These are phyloP conservation scores for Chelon labrosus DNA, from an alignment of 2,797 vertebrate species.

Conservation along the genomic window DNA sequence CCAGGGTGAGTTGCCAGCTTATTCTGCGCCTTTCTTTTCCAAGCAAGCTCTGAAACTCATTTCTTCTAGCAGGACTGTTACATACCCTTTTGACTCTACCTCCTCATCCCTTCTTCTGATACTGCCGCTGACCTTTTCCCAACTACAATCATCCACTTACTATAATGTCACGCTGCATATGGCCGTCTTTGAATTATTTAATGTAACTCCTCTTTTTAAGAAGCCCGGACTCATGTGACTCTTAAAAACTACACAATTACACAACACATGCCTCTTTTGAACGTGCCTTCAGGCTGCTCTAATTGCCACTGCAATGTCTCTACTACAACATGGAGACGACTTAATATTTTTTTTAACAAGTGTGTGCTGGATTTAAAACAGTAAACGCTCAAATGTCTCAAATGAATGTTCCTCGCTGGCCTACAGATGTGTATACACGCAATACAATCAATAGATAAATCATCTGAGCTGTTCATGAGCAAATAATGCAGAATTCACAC, in stretches of 20 bases:
- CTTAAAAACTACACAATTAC: slow-evolving; percentile 3
- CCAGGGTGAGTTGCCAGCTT: neutral
- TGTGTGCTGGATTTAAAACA: too few species aligned
- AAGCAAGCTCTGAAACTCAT: slow-evolving; percentile 29
- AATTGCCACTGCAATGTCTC: neutral
- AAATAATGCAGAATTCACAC: neutral
- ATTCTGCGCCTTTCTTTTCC: slow-evolving; percentile 18
- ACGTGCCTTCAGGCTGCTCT: slow-evolving; percentile 7
- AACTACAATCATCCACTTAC: slow-evolving; percentile 29
- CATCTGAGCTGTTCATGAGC: neutral
- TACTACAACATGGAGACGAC: too few species aligned
- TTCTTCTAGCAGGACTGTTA: slow-evolving; percentile 18
- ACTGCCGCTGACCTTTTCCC: slow-evolving; percentile 46
- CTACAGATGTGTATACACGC: too few species aligned
- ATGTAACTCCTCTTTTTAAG: slow-evolving; percentile 19
- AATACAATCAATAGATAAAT: neutral
- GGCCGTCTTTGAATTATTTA: slow-evolving; percentile 36
- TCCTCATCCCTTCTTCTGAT: slow-evolving; percentile 26
- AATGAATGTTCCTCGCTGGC: too few species aligned
- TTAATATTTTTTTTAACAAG: too few species aligned
- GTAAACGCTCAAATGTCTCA: too few species aligned
- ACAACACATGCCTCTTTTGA: neutral
- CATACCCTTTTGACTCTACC: slow-evolving; percentile 31
- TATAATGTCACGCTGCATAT: slow-evolving; percentile 32
- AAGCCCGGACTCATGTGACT: slow-evolving; percentile 1